These are phyloP conservation scores for Odocoileus hemionus DNA, from an alignment of 2,113 vertebrate genomes.

Conservation along the genomic window DNA sequence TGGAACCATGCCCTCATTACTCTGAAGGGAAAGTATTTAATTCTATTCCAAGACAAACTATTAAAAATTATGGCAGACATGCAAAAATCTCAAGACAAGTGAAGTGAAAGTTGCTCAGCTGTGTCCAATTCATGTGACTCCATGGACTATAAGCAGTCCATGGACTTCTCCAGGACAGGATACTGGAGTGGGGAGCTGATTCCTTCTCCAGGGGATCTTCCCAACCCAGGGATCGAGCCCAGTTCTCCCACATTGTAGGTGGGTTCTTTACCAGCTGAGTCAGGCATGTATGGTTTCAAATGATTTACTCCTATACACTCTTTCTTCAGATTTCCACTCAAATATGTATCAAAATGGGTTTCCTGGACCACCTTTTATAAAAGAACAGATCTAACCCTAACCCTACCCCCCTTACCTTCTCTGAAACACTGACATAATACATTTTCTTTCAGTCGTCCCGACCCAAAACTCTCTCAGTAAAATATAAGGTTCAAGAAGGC, in stretches of 20 bases:
- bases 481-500: neutral
- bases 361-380: neutral
- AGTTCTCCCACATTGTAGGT: neutral
- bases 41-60: slow-evolving; percentile 23
- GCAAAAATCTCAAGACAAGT: neutral
- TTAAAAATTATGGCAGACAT: neutral
- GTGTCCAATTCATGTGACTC: neutral
- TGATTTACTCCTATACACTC: neutral
- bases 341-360: neutral
- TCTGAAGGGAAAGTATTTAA: slow-evolving; percentile 20
- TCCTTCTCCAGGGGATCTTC: neutral
- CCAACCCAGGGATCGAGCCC: neutral
- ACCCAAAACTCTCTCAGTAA: neutral
- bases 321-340: slow-evolving; percentile 25
- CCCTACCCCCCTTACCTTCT: neutral
- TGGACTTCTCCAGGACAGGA: neutral
- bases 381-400: neutral
- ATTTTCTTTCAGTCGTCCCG: neutral
- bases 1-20: slow-evolving; percentile 25
- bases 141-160: neutral
- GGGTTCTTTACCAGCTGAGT: neutral
- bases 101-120: neutral
- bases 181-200: neutral
- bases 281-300: neutral
- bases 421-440: neutral